Percentiles rank a stretch among this genome's conserved stretches.
phyloP scores from a whole-genome alignment of 2,113 vertebrate genomes.

The Festucalex cinctus region DNA sequence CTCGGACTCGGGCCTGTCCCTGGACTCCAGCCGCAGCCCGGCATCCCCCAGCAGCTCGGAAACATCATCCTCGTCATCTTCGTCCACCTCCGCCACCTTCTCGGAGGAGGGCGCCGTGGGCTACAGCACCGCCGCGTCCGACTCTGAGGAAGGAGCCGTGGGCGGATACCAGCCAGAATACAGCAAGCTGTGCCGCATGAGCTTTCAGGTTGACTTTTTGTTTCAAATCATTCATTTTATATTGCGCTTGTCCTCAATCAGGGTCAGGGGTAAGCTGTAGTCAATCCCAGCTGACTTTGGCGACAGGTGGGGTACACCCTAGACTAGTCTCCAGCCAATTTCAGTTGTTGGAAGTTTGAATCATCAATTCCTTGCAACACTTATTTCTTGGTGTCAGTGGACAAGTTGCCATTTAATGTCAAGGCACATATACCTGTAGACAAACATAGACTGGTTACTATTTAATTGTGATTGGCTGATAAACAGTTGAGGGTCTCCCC shows the following conservation, averaged over 20 bases:
- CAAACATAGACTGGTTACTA: too few relatives aligned
- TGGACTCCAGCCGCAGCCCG: conserved; percentile 94
- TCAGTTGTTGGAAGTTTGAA: too few relatives aligned
- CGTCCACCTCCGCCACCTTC: conserved; percentile 85
- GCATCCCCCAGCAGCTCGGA: conserved; percentile 95
- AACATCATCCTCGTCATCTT: conserved; percentile 86
- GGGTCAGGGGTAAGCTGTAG: too few relatives aligned
- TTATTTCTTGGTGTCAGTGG: too few relatives aligned
- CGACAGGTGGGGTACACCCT: too few relatives aligned
- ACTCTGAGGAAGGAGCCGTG: conserved; percentile 89
- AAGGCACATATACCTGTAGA: too few relatives aligned
- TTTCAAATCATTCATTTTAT: neutral
- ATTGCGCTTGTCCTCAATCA: neutral
- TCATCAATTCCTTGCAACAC: too few relatives aligned
- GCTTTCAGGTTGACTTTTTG: conserved; percentile 77
- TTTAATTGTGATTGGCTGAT: too few relatives aligned
- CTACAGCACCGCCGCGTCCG: conserved; percentile 86
- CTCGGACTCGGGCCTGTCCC: conserved; percentile 93
- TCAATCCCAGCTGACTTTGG: too few relatives aligned
- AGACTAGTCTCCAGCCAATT: too few relatives aligned
- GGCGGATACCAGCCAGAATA: conserved; percentile 91
- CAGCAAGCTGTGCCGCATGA: conserved; percentile 97
- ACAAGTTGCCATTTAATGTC: too few relatives aligned
- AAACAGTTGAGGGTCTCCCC: too few relatives aligned
- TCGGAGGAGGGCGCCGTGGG: conserved; percentile 96